Conservation (phyloP, 1,140 invertebrate species). For the Bicyclus anynana region DNA sequence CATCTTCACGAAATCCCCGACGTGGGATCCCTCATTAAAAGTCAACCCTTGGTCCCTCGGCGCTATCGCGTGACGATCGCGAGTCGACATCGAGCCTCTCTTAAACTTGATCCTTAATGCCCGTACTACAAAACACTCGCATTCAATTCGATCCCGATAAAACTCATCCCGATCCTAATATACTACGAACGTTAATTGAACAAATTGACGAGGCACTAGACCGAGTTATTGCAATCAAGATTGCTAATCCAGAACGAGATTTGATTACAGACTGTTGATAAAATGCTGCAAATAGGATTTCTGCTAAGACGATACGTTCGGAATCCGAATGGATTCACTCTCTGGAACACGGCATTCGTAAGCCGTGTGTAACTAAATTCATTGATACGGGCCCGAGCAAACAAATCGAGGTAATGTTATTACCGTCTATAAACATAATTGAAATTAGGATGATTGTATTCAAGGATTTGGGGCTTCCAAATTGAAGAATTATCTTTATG, state of each 20-base stretch:
- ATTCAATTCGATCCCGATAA: constrained; percentile 18
- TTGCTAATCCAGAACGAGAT: constrained; percentile 15
- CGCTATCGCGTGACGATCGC: constrained; percentile 46
- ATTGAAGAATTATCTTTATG: constrained; percentile 23
- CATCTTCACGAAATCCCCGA: constrained; percentile 18
- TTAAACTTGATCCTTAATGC: constrained; percentile 30
- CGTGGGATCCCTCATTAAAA: constrained; percentile 40
- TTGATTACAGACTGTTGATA: constrained; percentile 14
- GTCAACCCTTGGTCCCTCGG: constrained; percentile 36
- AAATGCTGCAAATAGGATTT: constrained; percentile 17
- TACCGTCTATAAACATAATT: constrained; percentile 27
- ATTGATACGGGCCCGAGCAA: constrained; percentile 14
- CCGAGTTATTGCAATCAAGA: constrained; percentile 19
- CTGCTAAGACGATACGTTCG: constrained; percentile 7
- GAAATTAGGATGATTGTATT: constrained; percentile 27
- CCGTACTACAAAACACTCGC: constrained; percentile 21
- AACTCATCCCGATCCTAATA: constrained; percentile 9
- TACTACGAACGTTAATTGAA: constrained; percentile 17
- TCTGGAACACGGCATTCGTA: background rate
- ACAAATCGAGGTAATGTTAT: constrained; percentile 28
- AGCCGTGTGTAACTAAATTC: constrained; percentile 14
- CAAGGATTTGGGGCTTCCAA: constrained; percentile 11
- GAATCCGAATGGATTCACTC: constrained; percentile 11
- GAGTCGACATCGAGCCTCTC: constrained; percentile 29
- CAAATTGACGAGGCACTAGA: constrained; percentile 14